Percentiles rank a stretch among this genome's conserved stretches.
Conservation (phyloP, 2,113 vertebrate genomes). For the Limanda limanda region DNA sequence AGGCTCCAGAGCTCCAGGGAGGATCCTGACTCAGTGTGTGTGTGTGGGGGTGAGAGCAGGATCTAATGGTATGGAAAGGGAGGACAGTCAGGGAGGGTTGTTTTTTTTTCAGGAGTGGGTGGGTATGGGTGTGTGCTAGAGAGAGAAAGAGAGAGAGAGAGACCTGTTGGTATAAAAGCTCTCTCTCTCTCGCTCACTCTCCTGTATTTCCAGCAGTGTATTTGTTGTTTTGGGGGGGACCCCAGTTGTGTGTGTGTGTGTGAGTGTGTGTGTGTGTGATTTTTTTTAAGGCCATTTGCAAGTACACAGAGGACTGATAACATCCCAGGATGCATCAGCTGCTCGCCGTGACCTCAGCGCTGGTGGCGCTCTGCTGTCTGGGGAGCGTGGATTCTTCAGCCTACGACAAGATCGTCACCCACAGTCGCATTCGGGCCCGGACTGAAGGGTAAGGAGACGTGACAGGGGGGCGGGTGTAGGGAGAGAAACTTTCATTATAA, state of each 20-base stretch:
- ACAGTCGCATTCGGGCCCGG: conserved; percentile 95
- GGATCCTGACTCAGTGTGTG: conserved; percentile 21
- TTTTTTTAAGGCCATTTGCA: conserved; percentile 37
- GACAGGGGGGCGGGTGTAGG: too few species aligned
- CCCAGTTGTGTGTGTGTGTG: neutral
- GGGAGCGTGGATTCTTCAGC: conserved; percentile 85
- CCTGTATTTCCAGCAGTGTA: conserved; percentile 79
- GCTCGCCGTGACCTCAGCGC: conserved; percentile 73
- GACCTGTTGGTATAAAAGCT: conserved; percentile 88
- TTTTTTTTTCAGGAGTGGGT: conserved; percentile 51
- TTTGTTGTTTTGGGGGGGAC: conserved; percentile 32
- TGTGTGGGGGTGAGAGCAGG: conserved; percentile 47
- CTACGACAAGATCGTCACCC: conserved; percentile 96
- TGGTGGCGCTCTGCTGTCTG: conserved; percentile 81
- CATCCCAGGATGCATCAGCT: conserved; percentile 85
- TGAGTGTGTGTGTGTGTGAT: conserved; percentile 47
- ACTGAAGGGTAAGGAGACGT: conserved; percentile 90
- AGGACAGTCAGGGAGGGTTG: conserved; percentile 49
- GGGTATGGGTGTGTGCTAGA: conserved; percentile 71
- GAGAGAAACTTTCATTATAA: too few species aligned
- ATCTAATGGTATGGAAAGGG: conserved; percentile 75
- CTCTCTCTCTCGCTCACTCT: conserved; percentile 78
- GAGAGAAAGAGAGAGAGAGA: conserved; percentile 41
- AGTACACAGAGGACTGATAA: conserved; percentile 64
- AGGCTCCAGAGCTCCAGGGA: conserved; percentile 32